Evolutionary conservation across 2,113 vertebrate genomes (phyloP), one percentile per base, ranked within the genome.

Genomic region (Romanogobio albipinnatus): DNA sequence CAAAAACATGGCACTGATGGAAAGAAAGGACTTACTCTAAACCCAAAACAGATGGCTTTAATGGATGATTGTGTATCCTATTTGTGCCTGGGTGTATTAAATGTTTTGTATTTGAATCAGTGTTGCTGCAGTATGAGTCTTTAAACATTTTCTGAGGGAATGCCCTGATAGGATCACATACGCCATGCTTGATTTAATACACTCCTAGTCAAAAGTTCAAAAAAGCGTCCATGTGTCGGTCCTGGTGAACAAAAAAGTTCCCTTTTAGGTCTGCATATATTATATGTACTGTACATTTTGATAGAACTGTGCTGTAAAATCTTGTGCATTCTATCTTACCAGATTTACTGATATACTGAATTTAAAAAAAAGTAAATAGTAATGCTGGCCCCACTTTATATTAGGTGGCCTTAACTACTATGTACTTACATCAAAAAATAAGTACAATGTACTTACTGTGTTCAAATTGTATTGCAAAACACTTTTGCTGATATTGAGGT

Each of bases 31-130:
- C 91, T 93, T 88, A 88, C 88, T 91, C 90, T 86, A 91, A 94
- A 94, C 89, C 89, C 85, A 86, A 91, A 90, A 88, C 92, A 94
- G 86, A 92, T 94, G 92, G 85, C 79, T 88, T 90, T 89, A 17
- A 87, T 91, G 89, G 88, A 89, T 84, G 82, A 90, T 89, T 90
- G 90, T 85, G 88, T 84, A 62, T 85, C 79, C 87, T 89, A 89
- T 86, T 88, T 85, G 58, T 51, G 53, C 76, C 33, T 79, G 87
- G 87, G 82, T 53, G 86, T 89, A 80, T n/a, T 81, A 13, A 39
- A 66, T 68, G 75, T 81, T 77, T 84, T 59, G 36, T 47, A 58
- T 43, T 58, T 61, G 26, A 26, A 7, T 47, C 51, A 51, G 10
- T 59, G 76, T 14, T 77, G 76, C 53, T 77, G 1, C 22, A 39